These are phyloP conservation scores for Cinclus mexicanus DNA, from an alignment of 2,113 vertebrate species.

Conservation along the genomic window DNA sequence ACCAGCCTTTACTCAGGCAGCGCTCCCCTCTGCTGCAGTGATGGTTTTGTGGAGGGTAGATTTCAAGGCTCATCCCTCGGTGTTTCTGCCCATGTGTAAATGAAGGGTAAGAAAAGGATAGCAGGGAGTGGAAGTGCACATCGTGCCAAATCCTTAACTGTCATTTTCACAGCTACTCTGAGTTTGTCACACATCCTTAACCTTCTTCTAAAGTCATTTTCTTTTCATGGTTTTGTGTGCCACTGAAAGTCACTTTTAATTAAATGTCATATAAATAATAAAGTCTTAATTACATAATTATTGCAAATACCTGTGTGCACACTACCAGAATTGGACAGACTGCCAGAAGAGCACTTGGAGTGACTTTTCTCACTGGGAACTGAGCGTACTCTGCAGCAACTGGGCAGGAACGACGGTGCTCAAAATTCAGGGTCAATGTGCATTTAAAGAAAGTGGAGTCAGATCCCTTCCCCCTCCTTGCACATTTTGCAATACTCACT, in stretches of 20 bases:
- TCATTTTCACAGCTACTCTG: slow-evolving; percentile 50
- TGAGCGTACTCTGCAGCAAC: not conserved
- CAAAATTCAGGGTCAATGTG: not conserved
- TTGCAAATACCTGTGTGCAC: slow-evolving; percentile 40
- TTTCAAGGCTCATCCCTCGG: not conserved
- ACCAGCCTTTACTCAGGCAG: not conserved
- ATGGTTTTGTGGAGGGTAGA: not conserved
- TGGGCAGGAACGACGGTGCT: accelerated
- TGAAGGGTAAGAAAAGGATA: slow-evolving; percentile 34
- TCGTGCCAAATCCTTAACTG: slow-evolving; percentile 50
- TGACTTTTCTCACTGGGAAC: not conserved
- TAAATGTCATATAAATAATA: slow-evolving; percentile 67
- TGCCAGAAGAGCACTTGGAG: slow-evolving; percentile 11
- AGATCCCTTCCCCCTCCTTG: not conserved
- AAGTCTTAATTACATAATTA: slow-evolving; percentile 65
- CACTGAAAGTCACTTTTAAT: slow-evolving; percentile 69
- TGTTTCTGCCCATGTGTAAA: not conserved
- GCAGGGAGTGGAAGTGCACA: not conserved
- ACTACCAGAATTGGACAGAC: slow-evolving; percentile 5
- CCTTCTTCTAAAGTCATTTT: slow-evolving; percentile 63
- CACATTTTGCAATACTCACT: not conserved
- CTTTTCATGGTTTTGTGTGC: slow-evolving; percentile 59
- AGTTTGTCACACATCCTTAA: slow-evolving; percentile 65
- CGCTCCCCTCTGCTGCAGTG: not conserved
- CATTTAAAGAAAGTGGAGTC: not conserved